Percentiles rank a stretch among this genome's conserved stretches.
Evolutionary conservation across 2,888 invertebrate genomes (phyloP).

Genomic region (Gryllus longicercus): DNA sequence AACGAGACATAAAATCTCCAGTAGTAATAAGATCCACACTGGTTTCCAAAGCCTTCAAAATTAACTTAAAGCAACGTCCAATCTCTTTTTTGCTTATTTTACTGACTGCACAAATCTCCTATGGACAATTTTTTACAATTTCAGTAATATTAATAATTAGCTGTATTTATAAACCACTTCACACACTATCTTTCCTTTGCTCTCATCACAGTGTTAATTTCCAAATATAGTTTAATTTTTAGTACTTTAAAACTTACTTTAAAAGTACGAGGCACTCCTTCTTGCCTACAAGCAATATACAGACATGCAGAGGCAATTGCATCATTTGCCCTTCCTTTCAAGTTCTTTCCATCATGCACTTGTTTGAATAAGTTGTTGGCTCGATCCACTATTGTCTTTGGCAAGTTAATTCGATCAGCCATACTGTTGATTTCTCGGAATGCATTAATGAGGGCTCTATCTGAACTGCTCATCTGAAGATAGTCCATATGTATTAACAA

Average conservation of each 20-base stretch:
- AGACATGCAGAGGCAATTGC: conserved; percentile 98
- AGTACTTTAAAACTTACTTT: conserved; percentile 52
- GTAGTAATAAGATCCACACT: conserved; percentile 97
- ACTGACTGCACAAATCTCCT: conserved; percentile 97
- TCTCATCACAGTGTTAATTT: not conserved
- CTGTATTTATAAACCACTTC: too few relatives aligned
- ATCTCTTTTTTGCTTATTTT: conserved; percentile 99
- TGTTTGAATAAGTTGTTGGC: conserved; percentile 97
- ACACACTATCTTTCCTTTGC: not conserved
- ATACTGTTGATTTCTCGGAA: conserved; percentile 96
- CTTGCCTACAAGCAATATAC: conserved; percentile 97
- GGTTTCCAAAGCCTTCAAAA: conserved; percentile 92
- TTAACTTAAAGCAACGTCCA: conserved; percentile 95
- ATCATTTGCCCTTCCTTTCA: conserved; percentile 94
- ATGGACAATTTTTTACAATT: conserved; percentile 34
- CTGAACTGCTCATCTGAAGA: conserved; percentile 87
- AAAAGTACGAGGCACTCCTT: conserved; percentile 97
- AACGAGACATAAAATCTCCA: conserved; percentile 98
- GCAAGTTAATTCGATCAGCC: conserved; percentile 96
- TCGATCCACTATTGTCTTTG: conserved; percentile 93
- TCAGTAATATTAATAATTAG: too few relatives aligned
- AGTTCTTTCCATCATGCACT: conserved; percentile 93
- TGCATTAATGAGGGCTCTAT: conserved; percentile 91
- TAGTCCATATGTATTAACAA: too few relatives aligned
- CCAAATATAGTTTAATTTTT: too few relatives aligned